Conservation (phyloP, 2,113 vertebrate genomes). For the Austrofundulus limnaeus region DNA sequence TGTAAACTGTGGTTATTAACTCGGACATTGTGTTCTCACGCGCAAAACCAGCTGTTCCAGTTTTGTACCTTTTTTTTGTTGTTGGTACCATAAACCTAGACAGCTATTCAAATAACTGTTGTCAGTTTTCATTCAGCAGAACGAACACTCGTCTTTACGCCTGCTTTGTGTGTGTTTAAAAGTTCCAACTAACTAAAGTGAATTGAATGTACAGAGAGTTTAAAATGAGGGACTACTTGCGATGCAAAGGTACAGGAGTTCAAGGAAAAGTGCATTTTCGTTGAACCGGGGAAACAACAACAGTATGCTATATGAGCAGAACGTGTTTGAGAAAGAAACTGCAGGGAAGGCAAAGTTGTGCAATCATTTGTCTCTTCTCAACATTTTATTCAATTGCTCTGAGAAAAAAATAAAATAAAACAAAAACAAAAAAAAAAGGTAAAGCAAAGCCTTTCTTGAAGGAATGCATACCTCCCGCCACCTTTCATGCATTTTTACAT, state of each 20-base stretch:
- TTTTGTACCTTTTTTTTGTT: conserved; percentile 34
- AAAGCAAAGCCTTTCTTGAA: too few species aligned
- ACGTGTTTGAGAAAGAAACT: neutral
- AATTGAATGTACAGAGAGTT: neutral
- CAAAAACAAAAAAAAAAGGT: too few species aligned
- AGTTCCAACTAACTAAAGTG: neutral
- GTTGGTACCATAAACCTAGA: conserved; percentile 26
- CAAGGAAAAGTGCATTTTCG: neutral
- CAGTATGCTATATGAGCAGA: neutral
- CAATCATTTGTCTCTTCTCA: too few species aligned
- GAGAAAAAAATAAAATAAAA: too few species aligned
- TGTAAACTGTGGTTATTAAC: conserved; percentile 46
- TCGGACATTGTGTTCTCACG: conserved; percentile 36
- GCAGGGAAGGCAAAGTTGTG: too few species aligned
- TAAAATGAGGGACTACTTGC: neutral
- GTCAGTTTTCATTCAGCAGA: conserved; percentile 22
- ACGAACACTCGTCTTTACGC: conserved; percentile 4
- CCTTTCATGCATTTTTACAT: too few species aligned
- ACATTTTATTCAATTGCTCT: too few species aligned
- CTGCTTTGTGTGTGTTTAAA: too few species aligned
- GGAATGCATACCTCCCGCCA: too few species aligned
- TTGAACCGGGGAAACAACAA: neutral
- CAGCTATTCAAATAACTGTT: conserved; percentile 9
- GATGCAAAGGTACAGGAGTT: neutral
- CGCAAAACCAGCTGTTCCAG: conserved; percentile 49